A percentile compares a stretch with the other conserved stretches of the same genome.
Conservation (phyloP, 2,797 vertebrate genomes). For the Bovichtus diacanthus region DNA sequence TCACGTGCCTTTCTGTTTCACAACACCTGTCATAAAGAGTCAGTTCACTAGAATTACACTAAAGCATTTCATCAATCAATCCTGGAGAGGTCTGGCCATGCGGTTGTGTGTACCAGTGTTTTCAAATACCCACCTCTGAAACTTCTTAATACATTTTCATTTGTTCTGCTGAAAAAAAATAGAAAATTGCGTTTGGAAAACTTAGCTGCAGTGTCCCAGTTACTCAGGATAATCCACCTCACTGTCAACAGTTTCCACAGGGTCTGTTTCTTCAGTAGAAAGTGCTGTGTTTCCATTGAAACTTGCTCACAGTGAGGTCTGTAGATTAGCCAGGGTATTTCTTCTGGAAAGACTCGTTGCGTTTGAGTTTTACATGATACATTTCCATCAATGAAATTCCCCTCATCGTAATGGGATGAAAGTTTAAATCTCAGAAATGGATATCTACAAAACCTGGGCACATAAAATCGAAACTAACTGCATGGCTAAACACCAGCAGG, state of each 20-base stretch:
- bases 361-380: background rate
- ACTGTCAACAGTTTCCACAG: conserved; percentile 31
- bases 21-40: background rate
- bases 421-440: background rate
- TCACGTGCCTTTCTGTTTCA: background rate
- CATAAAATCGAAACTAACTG: conserved; percentile 1
- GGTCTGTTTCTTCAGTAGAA: conserved; percentile 8
- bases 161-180: conserved; percentile 18
- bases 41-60: background rate
- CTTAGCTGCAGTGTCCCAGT: conserved; percentile 33
- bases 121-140: background rate
- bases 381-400: background rate
- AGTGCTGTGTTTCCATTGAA: conserved; percentile 18
- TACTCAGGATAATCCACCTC: conserved; percentile 37
- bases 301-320: conserved; percentile 9
- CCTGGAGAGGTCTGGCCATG: background rate
- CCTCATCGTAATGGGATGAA: background rate
- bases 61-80: background rate
- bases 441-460: conserved; percentile 1
- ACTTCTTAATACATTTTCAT: background rate
- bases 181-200: conserved; percentile 21
- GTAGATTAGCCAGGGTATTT: conserved; percentile 12
- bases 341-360: background rate
- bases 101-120: background rate
- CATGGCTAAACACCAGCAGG: background rate